These are phyloP conservation scores for Drosophila trapezifrons DNA, from an alignment of 1,140 invertebrate species.

Conservation along the genomic window DNA sequence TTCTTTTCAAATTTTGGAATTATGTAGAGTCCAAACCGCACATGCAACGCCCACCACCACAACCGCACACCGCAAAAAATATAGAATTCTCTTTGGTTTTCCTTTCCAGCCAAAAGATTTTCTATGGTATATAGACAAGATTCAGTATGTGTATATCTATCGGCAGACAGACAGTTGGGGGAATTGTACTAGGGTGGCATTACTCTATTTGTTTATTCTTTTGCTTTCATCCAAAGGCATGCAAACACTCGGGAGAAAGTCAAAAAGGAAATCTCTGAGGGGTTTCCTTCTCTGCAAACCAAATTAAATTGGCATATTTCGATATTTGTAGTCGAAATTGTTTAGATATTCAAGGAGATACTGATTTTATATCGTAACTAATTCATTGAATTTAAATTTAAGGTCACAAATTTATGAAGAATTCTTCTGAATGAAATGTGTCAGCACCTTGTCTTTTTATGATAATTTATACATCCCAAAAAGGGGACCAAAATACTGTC, in stretches of 20 bases:
- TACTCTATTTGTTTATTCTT: constrained; percentile 45
- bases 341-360: neutral
- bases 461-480: constrained; percentile 9
- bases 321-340: neutral
- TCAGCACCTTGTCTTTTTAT: constrained; percentile 3
- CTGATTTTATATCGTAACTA: neutral
- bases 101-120: constrained; percentile 48
- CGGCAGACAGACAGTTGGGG: constrained; percentile 47
- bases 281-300: neutral
- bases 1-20: constrained; percentile 54
- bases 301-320: constrained; percentile 6
- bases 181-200: constrained; percentile 42
- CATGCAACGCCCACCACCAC: constrained; percentile 64
- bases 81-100: constrained; percentile 32
- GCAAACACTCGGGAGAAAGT: constrained; percentile 9
- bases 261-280: constrained; percentile 14
- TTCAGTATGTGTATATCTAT: constrained; percentile 37
- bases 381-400: neutral
- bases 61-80: constrained; percentile 32
- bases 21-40: constrained; percentile 32
- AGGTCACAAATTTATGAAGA: neutral
- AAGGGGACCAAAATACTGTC: neutral
- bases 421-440: neutral
- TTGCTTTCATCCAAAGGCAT: constrained; percentile 1
- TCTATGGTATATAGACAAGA: constrained; percentile 13